Percentiles rank a stretch among this genome's conserved stretches.
These are phyloP conservation scores for Ochlodes sylvanus DNA, from an alignment of 2,888 invertebrate species.

Conservation along the genomic window DNA sequence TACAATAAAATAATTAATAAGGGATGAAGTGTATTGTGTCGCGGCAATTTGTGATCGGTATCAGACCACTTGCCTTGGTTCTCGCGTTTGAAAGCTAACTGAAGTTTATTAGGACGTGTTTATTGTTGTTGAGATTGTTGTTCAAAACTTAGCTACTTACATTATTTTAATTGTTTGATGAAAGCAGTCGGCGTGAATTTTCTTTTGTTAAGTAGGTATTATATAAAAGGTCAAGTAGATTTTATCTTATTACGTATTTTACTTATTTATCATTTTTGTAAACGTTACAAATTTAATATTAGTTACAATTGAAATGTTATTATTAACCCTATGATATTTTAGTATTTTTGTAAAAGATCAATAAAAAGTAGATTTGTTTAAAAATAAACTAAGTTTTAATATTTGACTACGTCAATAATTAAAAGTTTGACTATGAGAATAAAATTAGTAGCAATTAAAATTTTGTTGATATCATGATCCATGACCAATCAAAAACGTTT, in stretches of 20 bases:
- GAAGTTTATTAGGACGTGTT: slow-evolving; percentile 62
- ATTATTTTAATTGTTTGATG: slow-evolving; percentile 47
- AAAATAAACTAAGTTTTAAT: no score
- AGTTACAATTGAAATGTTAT: no score
- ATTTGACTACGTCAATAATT: no score
- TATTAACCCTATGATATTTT: no score
- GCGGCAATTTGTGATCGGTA: slow-evolving; percentile 77
- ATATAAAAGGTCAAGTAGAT: background rate
- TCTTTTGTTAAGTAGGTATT: background rate
- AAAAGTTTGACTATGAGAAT: background rate
- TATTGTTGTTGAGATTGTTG: slow-evolving; percentile 51
- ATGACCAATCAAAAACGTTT: background rate
- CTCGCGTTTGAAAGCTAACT: slow-evolving; percentile 70
- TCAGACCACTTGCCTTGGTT: slow-evolving; percentile 74
- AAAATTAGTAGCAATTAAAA: background rate
- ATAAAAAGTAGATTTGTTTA: no score
- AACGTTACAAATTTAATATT: no score
- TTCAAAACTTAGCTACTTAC: slow-evolving; percentile 53
- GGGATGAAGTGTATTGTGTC: slow-evolving; percentile 82
- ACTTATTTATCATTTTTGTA: no score
- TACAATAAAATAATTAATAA: slow-evolving; percentile 86
- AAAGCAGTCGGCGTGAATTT: background rate
- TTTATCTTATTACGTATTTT: no score
- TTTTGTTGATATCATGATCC: no score
- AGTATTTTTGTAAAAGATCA: no score